A percentile compares a stretch with the other conserved stretches of the same genome.
phyloP scores from a whole-genome alignment of 2,888 invertebrate genomes.

The Drosophila maculinotata region DNA sequence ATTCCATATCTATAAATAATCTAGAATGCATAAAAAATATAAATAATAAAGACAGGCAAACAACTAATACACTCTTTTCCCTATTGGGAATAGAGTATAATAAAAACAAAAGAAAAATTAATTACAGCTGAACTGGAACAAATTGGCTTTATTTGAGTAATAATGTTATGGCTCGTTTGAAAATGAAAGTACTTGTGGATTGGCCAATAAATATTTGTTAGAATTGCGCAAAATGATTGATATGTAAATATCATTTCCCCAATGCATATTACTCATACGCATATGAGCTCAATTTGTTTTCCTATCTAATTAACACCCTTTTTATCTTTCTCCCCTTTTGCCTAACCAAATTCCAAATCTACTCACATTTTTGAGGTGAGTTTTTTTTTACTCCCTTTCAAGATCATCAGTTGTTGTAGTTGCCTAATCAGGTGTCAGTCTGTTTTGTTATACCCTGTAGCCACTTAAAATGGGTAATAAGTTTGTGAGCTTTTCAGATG shows the following conservation, averaged over 20 bases:
- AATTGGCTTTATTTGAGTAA: conserved; percentile 3
- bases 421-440: conserved; percentile 36
- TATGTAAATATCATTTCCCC: conserved; percentile 13
- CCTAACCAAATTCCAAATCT: background rate
- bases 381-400: background rate
- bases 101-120: conserved; percentile 2
- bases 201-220: conserved; percentile 7
- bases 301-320: conserved; percentile 17
- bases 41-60: background rate
- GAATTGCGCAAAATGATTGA: conserved; percentile 16
- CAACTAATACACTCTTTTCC: background rate
- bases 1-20: too few relatives aligned
- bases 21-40: background rate
- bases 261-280: conserved; percentile 15
- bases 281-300: conserved; percentile 7
- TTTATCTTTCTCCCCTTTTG: background rate
- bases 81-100: background rate
- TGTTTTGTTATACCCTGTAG: too few relatives aligned
- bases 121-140: conserved; percentile 9
- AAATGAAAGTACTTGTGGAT: conserved; percentile 24
- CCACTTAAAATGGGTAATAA: too few relatives aligned
- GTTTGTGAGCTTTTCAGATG: too few relatives aligned
- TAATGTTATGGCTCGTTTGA: conserved; percentile 10
- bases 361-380: background rate
- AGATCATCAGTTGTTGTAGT: conserved; percentile 11